A percentile compares a stretch with the other conserved stretches of the same genome.
These are phyloP conservation scores for Portunus trituberculatus DNA, from an alignment of 1,140 invertebrate genomes.

Conservation along the genomic window DNA sequence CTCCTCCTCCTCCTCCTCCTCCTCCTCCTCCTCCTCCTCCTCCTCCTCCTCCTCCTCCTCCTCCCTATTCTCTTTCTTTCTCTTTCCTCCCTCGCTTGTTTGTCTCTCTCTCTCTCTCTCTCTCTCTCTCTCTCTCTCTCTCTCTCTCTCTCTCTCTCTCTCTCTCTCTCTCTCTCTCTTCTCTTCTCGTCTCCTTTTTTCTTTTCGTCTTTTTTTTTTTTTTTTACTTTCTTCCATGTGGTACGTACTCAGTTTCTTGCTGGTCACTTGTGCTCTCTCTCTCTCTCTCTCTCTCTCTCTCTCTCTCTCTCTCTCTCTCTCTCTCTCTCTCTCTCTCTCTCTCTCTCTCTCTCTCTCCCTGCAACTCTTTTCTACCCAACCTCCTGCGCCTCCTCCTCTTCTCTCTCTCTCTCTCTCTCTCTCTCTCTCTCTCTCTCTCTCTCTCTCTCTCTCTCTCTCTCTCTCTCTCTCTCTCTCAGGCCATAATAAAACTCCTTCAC, in stretches of 20 bases:
- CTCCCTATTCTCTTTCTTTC: too few relatives aligned
- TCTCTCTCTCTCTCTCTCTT: too few relatives aligned
- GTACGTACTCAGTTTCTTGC: too few relatives aligned
- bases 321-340: background rate
- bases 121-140: background rate
- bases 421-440: constrained; percentile 42
- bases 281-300: constrained; percentile 38
- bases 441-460: constrained; percentile 26
- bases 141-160: background rate
- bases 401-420: background rate
- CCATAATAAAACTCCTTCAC: background rate
- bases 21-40: constrained; percentile 27
- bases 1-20: constrained; percentile 26
- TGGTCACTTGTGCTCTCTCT: too few relatives aligned
- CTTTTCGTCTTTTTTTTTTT: background rate
- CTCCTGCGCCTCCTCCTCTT: too few relatives aligned
- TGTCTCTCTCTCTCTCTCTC: background rate
- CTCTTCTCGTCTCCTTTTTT: constrained; percentile 13
- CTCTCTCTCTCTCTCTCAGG: background rate
- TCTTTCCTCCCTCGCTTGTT: constrained; percentile 12
- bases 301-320: background rate
- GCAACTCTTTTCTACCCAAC: background rate
- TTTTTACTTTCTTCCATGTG: background rate
- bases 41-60: background rate
- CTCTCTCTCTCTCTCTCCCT: background rate